Evolutionary conservation across 2,113 vertebrate species (phyloP).

Genomic region (Rhinolophus sinicus): DNA sequence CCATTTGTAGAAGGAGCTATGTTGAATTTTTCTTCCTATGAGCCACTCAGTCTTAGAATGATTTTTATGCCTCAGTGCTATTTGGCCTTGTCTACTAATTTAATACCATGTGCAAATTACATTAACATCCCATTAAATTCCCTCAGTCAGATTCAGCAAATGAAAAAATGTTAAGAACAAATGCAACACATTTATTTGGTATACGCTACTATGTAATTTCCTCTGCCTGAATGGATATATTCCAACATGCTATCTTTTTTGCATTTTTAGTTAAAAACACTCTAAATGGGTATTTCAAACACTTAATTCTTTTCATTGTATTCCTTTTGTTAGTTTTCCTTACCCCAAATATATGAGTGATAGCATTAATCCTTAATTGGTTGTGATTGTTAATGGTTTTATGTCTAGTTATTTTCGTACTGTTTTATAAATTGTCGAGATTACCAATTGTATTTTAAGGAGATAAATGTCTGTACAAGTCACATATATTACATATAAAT

Average conservation of each 20-base stretch:
- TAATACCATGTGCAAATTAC: constrained; percentile 63
- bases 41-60: constrained; percentile 30
- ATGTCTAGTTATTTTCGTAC: constrained; percentile 51
- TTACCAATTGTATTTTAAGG: constrained; percentile 59
- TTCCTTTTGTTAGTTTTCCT: constrained; percentile 61
- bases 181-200: constrained; percentile 60
- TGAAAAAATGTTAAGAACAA: constrained; percentile 59
- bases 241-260: constrained; percentile 37
- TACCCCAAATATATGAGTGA: not conserved
- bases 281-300: not conserved
- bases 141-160: constrained; percentile 52
- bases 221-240: constrained; percentile 40
- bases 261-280: constrained; percentile 66
- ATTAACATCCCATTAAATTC: constrained; percentile 67
- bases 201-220: constrained; percentile 63
- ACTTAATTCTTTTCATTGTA: constrained; percentile 42
- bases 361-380: constrained; percentile 59
- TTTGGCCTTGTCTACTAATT: constrained; percentile 64
- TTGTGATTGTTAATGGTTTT: constrained; percentile 54
- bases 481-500: not conserved
- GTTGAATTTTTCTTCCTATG: constrained; percentile 46
- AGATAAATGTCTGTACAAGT: constrained; percentile 16
- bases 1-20: not conserved
- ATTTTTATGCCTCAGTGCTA: constrained; percentile 50
- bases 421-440: constrained; percentile 46